These are phyloP conservation scores for Pteropus rufus DNA, from an alignment of 2,797 vertebrate species.

Conservation along the genomic window DNA sequence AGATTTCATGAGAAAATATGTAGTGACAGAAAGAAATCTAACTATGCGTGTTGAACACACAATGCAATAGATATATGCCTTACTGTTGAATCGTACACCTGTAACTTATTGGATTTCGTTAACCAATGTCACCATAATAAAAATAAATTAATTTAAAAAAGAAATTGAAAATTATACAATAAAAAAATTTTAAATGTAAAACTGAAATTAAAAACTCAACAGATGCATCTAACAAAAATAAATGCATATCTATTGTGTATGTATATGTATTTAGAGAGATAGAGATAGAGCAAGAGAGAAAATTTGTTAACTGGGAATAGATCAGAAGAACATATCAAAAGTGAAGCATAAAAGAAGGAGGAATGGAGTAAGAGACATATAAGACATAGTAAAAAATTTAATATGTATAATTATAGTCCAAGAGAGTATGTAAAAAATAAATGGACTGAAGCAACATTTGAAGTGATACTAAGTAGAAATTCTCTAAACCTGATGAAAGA, in stretches of 20 bases:
- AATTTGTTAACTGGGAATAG: neutral
- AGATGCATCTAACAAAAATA: neutral
- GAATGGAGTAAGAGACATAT: neutral
- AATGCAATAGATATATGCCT: no score
- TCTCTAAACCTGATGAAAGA: neutral
- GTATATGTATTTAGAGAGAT: neutral
- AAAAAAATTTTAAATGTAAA: neutral
- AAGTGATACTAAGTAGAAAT: neutral
- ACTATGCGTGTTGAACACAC: no score
- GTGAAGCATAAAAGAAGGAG: neutral
- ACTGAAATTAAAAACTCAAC: neutral
- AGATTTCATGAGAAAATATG: neutral
- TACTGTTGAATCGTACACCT: no score
- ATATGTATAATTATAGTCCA: neutral
- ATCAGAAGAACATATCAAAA: neutral
- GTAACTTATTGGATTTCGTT: no score
- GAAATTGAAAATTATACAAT: neutral
- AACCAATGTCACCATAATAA: no score
- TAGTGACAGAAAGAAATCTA: no score
- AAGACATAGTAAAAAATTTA: neutral
- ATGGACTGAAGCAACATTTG: neutral
- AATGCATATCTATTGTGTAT: neutral
- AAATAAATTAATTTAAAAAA: no score
- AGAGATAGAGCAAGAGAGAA: neutral
- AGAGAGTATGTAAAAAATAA: neutral